Evolutionary conservation across 2,113 vertebrate species (phyloP), one percentile per base, ranked within the genome.

Genomic region (Gobiocypris rarus): DNA sequence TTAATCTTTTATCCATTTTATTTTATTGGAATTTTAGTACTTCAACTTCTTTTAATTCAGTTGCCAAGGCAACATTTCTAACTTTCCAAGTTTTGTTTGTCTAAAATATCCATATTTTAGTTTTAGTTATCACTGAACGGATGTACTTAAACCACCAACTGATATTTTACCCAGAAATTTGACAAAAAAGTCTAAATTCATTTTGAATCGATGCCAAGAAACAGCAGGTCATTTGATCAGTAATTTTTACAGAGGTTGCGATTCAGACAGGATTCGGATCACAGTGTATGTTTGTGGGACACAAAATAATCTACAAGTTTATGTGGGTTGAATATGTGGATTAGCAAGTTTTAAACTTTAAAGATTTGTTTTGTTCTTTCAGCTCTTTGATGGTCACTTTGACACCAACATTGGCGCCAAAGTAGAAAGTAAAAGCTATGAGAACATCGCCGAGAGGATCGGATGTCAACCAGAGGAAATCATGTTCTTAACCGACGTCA

Each of bases 311-410:
- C 22, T 26, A 19, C 52, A 65, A 65, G 31, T 22, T 22, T 69
- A 69, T 38, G 22, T 38, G 15, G 7, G 19, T 11, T 69, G 65
- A n/a, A n/a, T n/a, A 65, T 65, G 26, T 34, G 19, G n/a, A 15
- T 45, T 26, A 14, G 11, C 24, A 22, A 34, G 26, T 75, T 76
- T n/a, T 22, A 4, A 77, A 19, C 9, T 14, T 54, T n/a, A n/a
- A n/a, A 10, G 1, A 50, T 71, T 45, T 28, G 2, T 19, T 75
- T 24, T 58, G 92, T 91, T 58, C 56, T 92, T 91, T 17, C 93
- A 99, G 98, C 94, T 99, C 78, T 94, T 99, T 2, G 96, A 98
- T 0, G 97, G 98, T 15, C 96, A 99, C 91, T 99, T 99, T 86
- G 98, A 99, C 89, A 99, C 97, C 52, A 96, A 94, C 84, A 95